Base-by-base conservation (phyloP, 1,140 invertebrate species). In the Ceratina calcarata region DNA sequence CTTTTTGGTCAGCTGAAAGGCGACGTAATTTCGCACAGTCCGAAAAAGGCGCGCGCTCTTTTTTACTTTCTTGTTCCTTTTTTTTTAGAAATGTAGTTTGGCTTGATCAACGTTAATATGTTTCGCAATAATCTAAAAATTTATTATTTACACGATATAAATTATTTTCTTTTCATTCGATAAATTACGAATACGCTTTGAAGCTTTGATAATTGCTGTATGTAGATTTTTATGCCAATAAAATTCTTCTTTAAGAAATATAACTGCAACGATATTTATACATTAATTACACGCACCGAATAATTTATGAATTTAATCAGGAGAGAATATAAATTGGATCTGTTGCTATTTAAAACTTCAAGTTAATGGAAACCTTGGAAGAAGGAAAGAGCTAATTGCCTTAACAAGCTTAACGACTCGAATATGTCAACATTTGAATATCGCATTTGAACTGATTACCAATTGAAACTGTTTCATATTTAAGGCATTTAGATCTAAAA, bases 1-100 rank as follows among this genome's bases (percentile, higher is more conserved):
- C 77, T 57, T 84, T 85, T 73, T 37, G 66, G n/a, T 8, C 64
- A 20, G 57, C 37, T 37, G 51, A 80, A 86, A 66, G 66, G 51
- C 67, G 13, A 55, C 51, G 58, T 74, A 82, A 84, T 86, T 85
- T 79, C 51, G 13, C 67, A 12, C 45, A n/a, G 37, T 16, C 37
- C 66, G 60, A 64, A 66, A 69, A 73, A 82, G 53, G 78, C 49
- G 57, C 53, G 13, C 51, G 16, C 32, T n/a, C 8, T 16, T 73
- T 71, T 58, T 20, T 22, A 45, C 3, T 4, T 49, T 22, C 20
- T 66, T 45, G 10, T 4, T 60, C 20, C 8, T 0, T 2, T 10
- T 45, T 37, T 45, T 10, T 2, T 7, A 27, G 45, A 53, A 20
- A 45, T 20, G 49, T n/a, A 45, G 16, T 49, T 45, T 20, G 8